phyloP scores from a whole-genome alignment of 2,113 vertebrate species.

The Epinephelus lanceolatus region DNA sequence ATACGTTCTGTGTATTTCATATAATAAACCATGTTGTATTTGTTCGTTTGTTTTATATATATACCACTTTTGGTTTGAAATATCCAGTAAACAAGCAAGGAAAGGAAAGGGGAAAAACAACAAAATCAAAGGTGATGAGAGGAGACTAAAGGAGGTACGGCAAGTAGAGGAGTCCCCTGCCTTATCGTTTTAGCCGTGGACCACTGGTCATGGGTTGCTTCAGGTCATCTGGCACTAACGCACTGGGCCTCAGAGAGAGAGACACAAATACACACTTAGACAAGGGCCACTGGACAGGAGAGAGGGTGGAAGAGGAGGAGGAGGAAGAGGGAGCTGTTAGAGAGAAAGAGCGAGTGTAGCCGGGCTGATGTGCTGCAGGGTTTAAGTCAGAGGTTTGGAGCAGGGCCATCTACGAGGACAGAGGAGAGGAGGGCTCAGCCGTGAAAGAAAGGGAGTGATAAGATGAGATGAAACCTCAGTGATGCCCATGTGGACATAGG shows the following conservation, averaged over 20 bases:
- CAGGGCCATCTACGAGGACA: constrained; percentile 26
- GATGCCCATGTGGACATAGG: constrained; percentile 11
- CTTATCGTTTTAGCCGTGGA: constrained; percentile 69
- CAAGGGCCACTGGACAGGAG: constrained; percentile 66
- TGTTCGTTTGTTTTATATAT: background rate
- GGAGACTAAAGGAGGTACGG: constrained; percentile 21
- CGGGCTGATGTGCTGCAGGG: constrained; percentile 32
- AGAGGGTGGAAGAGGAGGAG: constrained; percentile 15
- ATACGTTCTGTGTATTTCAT: background rate
- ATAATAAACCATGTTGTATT: background rate
- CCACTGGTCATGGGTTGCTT: constrained; percentile 60
- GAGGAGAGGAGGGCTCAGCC: constrained; percentile 27
- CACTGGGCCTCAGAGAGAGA: constrained; percentile 56
- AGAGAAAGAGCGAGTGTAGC: constrained; percentile 21
- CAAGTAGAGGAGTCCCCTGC: constrained; percentile 44
- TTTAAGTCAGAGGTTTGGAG: constrained; percentile 45
- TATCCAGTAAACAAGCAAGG: background rate
- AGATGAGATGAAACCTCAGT: constrained; percentile 41
- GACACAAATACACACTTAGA: constrained; percentile 67
- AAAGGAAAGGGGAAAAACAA: constrained; percentile 3
- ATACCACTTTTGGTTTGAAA: background rate
- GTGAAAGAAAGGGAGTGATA: constrained; percentile 18
- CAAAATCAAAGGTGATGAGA: constrained; percentile 20
- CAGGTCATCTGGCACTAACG: constrained; percentile 76
- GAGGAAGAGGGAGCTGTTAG: constrained; percentile 19